phyloP scores from a whole-genome alignment of 2,113 vertebrate genomes.

The Psilopogon haemacephalus region DNA sequence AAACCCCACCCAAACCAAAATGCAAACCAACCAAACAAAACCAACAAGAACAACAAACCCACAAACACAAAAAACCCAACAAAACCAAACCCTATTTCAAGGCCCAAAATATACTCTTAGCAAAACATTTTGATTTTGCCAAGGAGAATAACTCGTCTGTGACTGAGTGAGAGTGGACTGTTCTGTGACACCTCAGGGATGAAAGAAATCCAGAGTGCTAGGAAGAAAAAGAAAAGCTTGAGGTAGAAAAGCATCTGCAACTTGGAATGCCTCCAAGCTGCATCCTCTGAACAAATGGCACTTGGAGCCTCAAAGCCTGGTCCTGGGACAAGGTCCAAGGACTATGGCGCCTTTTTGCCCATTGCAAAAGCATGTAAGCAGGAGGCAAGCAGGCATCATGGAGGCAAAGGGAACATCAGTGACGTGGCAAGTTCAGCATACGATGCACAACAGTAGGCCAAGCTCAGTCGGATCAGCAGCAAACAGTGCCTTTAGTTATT shows the following conservation, averaged over 20 bases:
- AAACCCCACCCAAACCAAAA: background rate
- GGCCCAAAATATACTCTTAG: background rate
- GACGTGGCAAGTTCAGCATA: fast-evolving
- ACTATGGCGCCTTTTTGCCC: background rate
- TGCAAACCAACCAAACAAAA: no score
- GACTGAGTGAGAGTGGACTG: background rate
- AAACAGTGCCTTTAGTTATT: background rate
- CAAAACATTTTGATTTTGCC: constrained; percentile 7
- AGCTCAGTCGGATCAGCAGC: background rate
- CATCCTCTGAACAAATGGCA: background rate
- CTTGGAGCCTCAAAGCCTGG: background rate
- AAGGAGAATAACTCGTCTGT: background rate
- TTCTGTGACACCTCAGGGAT: background rate
- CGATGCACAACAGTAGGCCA: background rate
- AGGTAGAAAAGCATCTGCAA: background rate
- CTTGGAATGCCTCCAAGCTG: background rate
- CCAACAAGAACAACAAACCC: no score
- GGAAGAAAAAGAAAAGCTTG: background rate
- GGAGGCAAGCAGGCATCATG: background rate
- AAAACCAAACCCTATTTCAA: background rate
- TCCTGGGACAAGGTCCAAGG: background rate
- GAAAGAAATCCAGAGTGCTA: background rate
- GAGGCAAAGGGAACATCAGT: background rate
- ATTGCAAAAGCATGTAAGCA: fast-evolving
- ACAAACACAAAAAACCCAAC: background rate